Percentiles rank a stretch among this genome's conserved stretches.
phyloP scores from a whole-genome alignment of 1,140 invertebrate genomes.

The Heliconius melpomene region DNA sequence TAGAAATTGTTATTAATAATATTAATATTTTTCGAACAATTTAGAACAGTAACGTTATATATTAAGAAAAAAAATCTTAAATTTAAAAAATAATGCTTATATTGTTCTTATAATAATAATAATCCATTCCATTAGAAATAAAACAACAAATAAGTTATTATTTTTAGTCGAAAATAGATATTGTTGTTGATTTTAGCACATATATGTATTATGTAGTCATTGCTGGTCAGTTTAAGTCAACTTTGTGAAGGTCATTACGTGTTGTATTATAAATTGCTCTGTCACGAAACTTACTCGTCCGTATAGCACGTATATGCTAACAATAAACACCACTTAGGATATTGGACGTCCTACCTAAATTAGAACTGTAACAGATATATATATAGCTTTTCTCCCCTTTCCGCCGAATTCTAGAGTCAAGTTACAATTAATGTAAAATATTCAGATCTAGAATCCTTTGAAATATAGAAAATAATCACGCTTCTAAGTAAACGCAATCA shows the following conservation, averaged over 20 bases:
- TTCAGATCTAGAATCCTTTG: no score
- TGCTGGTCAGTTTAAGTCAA: conserved; percentile 27
- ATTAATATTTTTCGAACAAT: no score
- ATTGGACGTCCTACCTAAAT: not conserved
- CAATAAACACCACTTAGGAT: conserved; percentile 23
- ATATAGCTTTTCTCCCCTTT: no score
- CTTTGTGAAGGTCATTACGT: conserved; percentile 43
- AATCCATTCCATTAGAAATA: not conserved
- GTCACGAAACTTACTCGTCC: conserved; percentile 45
- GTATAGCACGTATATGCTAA: conserved; percentile 34
- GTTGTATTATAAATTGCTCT: conserved; percentile 48
- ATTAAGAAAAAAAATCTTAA: no score
- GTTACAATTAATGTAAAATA: no score
- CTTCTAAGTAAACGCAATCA: no score
- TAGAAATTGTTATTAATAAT: no score
- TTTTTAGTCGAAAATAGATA: not conserved
- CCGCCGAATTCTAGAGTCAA: no score
- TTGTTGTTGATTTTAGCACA: not conserved
- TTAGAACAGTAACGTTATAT: no score
- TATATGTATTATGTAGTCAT: conserved; percentile 24
- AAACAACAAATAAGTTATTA: not conserved
- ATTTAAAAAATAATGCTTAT: no score
- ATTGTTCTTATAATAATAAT: not conserved
- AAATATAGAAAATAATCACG: no score
- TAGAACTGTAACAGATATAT: no score